Evolutionary conservation across 2,113 vertebrate species (phyloP).

Genomic region (Chionis minor): DNA sequence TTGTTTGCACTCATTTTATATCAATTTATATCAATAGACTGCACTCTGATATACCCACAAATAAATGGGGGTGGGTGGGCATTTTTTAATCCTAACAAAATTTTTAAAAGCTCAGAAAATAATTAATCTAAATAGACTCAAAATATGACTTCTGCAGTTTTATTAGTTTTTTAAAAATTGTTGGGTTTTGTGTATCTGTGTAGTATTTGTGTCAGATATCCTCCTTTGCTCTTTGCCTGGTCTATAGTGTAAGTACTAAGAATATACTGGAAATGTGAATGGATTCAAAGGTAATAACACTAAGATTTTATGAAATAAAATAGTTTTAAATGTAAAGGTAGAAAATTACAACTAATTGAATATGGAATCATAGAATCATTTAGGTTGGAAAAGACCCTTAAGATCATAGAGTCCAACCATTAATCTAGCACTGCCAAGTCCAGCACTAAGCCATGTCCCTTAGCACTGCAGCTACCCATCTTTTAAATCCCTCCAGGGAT

Average conservation of each 20-base stretch:
- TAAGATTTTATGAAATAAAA: background rate
- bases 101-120: background rate
- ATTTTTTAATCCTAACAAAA: background rate
- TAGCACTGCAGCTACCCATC: fast-evolving
- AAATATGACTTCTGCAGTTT: background rate
- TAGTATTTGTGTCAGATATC: background rate
- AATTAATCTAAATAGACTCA: background rate
- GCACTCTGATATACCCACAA: background rate
- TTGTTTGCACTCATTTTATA: background rate
- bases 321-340: background rate
- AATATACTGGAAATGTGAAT: background rate
- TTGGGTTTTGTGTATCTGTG: background rate
- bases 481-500: background rate
- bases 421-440: background rate
- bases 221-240: background rate
- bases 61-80: background rate
- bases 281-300: background rate
- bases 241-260: background rate
- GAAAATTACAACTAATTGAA: background rate
- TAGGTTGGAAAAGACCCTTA: background rate
- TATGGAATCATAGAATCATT: background rate
- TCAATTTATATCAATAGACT: background rate
- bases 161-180: background rate
- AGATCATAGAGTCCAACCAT: background rate
- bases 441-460: background rate